These are phyloP conservation scores for Ameiurus melas DNA, from an alignment of 2,113 vertebrate genomes.

Conservation along the genomic window DNA sequence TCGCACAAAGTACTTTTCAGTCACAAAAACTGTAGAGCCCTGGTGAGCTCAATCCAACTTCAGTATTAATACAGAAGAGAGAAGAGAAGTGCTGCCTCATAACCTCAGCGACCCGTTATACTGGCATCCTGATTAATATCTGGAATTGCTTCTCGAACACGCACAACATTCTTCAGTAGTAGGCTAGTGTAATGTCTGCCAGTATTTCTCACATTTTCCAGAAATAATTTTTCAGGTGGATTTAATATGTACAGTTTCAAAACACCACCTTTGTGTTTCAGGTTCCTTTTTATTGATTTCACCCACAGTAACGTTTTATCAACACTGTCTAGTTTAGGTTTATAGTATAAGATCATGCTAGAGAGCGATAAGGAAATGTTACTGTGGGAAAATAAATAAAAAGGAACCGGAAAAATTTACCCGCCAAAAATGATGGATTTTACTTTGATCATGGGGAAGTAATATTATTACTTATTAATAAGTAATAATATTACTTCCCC, in stretches of 20 bases:
- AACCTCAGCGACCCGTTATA: not conserved
- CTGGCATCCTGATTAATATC: not conserved
- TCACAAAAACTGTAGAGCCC: too few species aligned
- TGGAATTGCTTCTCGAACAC: not conserved
- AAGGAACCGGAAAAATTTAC: not conserved
- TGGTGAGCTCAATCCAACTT: not conserved
- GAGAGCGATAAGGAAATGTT: not conserved
- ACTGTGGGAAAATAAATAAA: not conserved
- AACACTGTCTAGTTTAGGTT: not conserved
- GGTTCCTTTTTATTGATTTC: not conserved
- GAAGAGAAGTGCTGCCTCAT: not conserved
- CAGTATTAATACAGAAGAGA: not conserved
- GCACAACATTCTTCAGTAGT: not conserved
- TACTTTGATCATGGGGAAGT: not conserved
- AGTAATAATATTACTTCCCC: not conserved
- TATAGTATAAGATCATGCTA: not conserved
- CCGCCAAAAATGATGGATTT: not conserved
- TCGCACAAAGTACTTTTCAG: too few species aligned
- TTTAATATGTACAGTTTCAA: not conserved
- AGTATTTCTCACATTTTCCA: not conserved
- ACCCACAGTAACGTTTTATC: not conserved
- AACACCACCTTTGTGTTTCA: not conserved
- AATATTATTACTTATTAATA: not conserved
- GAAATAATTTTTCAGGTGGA: not conserved
- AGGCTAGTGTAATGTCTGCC: not conserved